Evolutionary conservation across 2,888 invertebrate genomes (phyloP).

Genomic region (Dioctria linearis): DNA sequence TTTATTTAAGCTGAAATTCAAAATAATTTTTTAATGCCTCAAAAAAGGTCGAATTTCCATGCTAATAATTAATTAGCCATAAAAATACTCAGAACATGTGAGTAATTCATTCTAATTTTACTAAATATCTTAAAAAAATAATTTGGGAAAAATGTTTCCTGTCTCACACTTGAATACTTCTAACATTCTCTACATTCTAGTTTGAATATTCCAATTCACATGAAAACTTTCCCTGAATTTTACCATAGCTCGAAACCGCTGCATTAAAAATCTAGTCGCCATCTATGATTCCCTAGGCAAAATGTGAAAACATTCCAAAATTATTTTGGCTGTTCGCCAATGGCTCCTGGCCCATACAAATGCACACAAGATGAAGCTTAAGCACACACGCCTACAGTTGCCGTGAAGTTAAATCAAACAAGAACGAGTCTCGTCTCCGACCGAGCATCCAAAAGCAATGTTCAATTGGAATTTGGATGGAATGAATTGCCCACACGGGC

Average conservation of each 20-base stretch:
- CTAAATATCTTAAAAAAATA: no score
- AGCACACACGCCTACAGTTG: not conserved
- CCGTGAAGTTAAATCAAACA: not conserved
- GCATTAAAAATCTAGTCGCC: conserved; percentile 18
- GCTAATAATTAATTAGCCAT: no score
- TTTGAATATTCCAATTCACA: not conserved
- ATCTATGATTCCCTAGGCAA: conserved; percentile 58
- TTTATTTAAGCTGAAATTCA: no score
- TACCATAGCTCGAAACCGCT: conserved; percentile 29
- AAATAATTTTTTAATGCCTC: no score
- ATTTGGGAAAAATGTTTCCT: no score
- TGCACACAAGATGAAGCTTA: not conserved
- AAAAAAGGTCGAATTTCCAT: no score
- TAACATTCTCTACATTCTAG: no score
- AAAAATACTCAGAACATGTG: no score
- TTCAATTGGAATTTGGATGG: no score
- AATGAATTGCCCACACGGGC: not conserved
- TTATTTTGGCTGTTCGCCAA: conserved; percentile 38
- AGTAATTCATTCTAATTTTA: no score
- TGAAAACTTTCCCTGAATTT: not conserved
- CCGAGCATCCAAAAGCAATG: not conserved
- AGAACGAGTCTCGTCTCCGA: not conserved
- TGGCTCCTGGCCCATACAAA: conserved; percentile 5
- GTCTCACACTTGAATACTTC: no score
- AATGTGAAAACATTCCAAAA: conserved; percentile 16